Base-by-base conservation (phyloP, 2,113 vertebrate species). In the Dipodomys merriami region DNA sequence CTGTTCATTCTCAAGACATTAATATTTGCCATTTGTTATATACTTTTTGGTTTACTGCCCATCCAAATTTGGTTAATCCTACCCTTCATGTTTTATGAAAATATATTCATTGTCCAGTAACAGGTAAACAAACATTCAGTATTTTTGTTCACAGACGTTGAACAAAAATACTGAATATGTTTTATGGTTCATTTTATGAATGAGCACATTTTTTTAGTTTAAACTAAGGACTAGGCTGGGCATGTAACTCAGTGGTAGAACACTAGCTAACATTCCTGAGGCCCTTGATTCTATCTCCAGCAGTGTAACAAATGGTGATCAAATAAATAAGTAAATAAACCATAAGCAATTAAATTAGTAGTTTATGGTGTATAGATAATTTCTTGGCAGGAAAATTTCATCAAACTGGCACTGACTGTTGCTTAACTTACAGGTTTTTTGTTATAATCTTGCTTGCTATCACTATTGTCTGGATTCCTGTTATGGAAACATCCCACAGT, bases 401-500 rank as follows among this genome's bases (percentile, higher is more conserved):
- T 62, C n/a, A 49, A 78, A 5, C 1, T 87, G 49, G 49, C 49
- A 49, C 49, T 49, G 49, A 49, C 49, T 49, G 62, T 65, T 18
- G 77, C 23, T 77, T 44, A 4, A 53, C 39, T 97, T 92, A 2
- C 93, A 99, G 99, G 97, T 57, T 98, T 62, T 99, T 99, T 65
- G 99, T 99, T 78, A 12, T 99, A 90, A 0, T 33, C 88, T 96
- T 99, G 94, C 98, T 99, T 83, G 98, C 96, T 13, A 2, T 99
- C 96, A 99, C 98, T 96, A 98, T 99, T 5, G 98, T 98, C n/a
- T 99, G 99, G 99, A 98, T 99, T 93, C 99, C 99, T 0, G 46
- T 99, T 7, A 98, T 99, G 25, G 98, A 99, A 87, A 96, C 84
- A 0, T 92, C 98, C 33, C 98, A 99, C 95, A 98, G 96, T 10